Evolutionary conservation across 2,888 invertebrate genomes (phyloP).

Genomic region (Theristus sp.): DNA sequence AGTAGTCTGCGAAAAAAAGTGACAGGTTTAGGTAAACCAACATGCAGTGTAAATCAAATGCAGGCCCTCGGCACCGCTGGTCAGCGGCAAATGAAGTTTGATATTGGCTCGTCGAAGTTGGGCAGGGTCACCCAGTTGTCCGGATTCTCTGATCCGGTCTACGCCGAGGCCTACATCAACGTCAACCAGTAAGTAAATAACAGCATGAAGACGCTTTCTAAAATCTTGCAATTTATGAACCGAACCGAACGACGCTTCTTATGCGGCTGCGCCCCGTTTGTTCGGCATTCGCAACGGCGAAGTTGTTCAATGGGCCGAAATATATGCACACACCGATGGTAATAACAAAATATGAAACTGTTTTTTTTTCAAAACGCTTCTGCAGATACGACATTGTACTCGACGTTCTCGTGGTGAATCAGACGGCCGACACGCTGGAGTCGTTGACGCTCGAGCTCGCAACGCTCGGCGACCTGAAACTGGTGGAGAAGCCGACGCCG

Average conservation of each 20-base stretch:
- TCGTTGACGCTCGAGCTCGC: slow-evolving; percentile 93
- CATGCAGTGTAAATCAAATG: too few species aligned
- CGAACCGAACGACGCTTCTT: too few species aligned
- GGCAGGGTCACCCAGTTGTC: slow-evolving; percentile 73
- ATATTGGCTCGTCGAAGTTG: slow-evolving; percentile 38
- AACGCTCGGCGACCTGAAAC: slow-evolving; percentile 69
- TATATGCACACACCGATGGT: not conserved
- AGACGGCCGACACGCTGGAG: slow-evolving; percentile 89
- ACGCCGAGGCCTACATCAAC: slow-evolving; percentile 97
- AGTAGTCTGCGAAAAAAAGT: too few species aligned
- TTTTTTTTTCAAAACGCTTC: not conserved
- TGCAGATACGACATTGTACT: slow-evolving; percentile 65
- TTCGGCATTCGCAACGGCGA: not conserved
- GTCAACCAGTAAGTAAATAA: slow-evolving; percentile 69
- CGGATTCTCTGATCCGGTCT: slow-evolving; percentile 96
- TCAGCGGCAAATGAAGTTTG: slow-evolving; percentile 21
- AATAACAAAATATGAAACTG: not conserved
- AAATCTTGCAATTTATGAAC: too few species aligned
- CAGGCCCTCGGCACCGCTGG: slow-evolving; percentile 23
- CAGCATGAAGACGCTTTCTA: too few species aligned
- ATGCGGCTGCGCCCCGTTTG: too few species aligned
- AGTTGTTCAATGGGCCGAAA: not conserved
- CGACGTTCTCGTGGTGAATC: slow-evolving; percentile 92
- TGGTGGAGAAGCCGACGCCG: slow-evolving; percentile 90
- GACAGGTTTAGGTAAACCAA: too few species aligned